phyloP scores from a whole-genome alignment of 2,113 vertebrate species.

The Sebastes schlegelii region DNA sequence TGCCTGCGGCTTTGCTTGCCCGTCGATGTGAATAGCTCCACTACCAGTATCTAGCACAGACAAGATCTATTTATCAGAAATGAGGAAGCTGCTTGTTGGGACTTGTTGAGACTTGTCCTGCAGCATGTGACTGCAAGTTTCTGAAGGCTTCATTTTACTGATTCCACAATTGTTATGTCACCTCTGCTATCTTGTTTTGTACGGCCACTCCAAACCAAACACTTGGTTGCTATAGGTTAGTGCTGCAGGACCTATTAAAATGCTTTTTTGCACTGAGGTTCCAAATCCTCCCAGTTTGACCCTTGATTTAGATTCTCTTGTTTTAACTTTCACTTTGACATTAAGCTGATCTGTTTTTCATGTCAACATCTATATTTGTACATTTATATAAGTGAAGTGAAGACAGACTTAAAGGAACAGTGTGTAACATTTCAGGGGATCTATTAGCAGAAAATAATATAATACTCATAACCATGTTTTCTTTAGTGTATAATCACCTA shows the following conservation, averaged over 20 bases:
- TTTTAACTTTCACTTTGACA: not conserved
- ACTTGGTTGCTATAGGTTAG: not conserved
- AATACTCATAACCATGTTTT: too few species aligned
- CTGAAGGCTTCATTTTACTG: constrained; percentile 5
- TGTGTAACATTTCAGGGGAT: too few species aligned
- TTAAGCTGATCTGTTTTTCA: not conserved
- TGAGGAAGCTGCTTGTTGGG: constrained; percentile 58
- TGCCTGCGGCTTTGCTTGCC: constrained; percentile 26
- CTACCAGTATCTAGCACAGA: constrained; percentile 16
- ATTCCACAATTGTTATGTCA: constrained; percentile 10
- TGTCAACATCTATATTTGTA: not conserved
- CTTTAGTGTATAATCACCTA: too few species aligned
- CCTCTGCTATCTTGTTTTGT: not conserved
- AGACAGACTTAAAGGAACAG: too few species aligned
- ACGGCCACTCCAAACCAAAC: not conserved
- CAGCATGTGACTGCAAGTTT: constrained; percentile 66
- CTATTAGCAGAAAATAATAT: too few species aligned
- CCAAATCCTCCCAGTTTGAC: not conserved
- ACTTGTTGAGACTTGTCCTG: constrained; percentile 75
- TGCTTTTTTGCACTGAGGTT: not conserved
- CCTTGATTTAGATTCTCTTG: not conserved
- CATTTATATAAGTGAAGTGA: not conserved
- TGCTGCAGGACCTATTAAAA: not conserved
- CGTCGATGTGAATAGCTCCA: constrained; percentile 1
- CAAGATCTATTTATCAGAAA: constrained; percentile 49